phyloP scores from a whole-genome alignment of 2,888 invertebrate species.

The Archips crataeganus region DNA sequence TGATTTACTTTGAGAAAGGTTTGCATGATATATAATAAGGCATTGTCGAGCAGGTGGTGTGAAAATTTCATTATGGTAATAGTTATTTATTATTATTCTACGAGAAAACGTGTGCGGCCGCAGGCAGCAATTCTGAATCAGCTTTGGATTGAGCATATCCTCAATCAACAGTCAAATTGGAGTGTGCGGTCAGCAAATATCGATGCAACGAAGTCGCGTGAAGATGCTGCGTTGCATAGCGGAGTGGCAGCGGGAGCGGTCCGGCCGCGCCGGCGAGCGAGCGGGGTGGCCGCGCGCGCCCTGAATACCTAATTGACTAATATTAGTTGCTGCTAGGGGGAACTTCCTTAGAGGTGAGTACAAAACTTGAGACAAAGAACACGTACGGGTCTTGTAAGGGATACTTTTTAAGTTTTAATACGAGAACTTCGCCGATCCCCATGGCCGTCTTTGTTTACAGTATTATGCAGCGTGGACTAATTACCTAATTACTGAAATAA shows the following conservation, averaged over 20 bases:
- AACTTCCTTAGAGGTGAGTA: constrained; percentile 80
- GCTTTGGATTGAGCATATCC: constrained; percentile 26
- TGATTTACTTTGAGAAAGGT: no score
- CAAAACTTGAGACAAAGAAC: constrained; percentile 82
- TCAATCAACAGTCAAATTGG: constrained; percentile 40
- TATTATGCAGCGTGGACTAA: constrained; percentile 40
- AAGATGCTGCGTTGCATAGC: constrained; percentile 41
- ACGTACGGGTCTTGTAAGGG: constrained; percentile 74
- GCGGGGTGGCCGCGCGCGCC: constrained; percentile 73
- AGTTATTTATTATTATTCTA: neutral
- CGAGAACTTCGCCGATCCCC: constrained; percentile 57
- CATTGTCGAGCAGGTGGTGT: no score
- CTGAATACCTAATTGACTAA: constrained; percentile 85
- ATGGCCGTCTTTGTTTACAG: constrained; percentile 36
- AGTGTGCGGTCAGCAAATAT: constrained; percentile 42
- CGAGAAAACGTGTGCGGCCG: neutral
- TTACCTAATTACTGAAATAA: neutral
- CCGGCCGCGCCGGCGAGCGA: constrained; percentile 61
- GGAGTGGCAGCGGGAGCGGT: constrained; percentile 29
- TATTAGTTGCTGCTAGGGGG: constrained; percentile 79
- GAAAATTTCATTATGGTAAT: no score
- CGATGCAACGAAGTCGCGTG: constrained; percentile 41
- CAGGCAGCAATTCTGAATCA: constrained; percentile 23
- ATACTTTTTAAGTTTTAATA: constrained; percentile 76
- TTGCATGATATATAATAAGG: no score